phyloP scores from a whole-genome alignment of 2,113 vertebrate species.

The Eulacestoma nigropectus region DNA sequence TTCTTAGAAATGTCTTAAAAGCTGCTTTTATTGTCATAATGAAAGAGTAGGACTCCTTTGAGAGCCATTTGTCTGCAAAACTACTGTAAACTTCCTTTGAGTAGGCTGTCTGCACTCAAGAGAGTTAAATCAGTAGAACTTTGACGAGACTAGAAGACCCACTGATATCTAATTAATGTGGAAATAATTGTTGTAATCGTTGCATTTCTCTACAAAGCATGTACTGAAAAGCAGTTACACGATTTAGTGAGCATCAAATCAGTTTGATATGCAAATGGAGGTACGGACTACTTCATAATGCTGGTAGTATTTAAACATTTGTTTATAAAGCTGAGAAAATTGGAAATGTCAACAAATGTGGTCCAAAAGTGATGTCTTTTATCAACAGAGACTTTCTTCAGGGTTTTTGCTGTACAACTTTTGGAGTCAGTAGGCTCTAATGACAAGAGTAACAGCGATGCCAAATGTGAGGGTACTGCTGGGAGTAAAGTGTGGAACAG shows the following conservation, averaged over 20 bases:
- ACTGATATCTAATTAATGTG: constrained; percentile 38
- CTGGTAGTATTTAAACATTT: background rate
- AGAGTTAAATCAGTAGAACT: constrained; percentile 30
- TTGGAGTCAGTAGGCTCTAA: background rate
- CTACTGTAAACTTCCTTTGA: constrained; percentile 25
- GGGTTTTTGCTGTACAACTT: background rate
- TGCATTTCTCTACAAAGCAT: background rate
- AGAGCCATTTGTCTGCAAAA: constrained; percentile 26
- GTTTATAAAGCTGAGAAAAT: background rate
- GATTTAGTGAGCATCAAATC: background rate
- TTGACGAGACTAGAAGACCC: background rate
- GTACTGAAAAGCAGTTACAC: background rate
- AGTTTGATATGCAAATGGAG: constrained; percentile 12
- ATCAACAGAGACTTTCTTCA: background rate
- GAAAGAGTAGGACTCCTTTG: constrained; percentile 9
- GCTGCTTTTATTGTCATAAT: background rate
- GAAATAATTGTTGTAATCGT: constrained; percentile 13
- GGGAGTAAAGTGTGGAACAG: background rate
- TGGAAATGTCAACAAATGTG: background rate
- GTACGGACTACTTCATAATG: background rate
- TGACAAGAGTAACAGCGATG: background rate
- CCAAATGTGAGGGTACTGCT: background rate
- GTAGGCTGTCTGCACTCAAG: background rate
- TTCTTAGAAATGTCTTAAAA: background rate
- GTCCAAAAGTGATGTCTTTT: background rate